Evolutionary conservation across 2,113 vertebrate genomes (phyloP), one percentile per base, ranked within the genome.

Genomic region (Tetrax tetrax): DNA sequence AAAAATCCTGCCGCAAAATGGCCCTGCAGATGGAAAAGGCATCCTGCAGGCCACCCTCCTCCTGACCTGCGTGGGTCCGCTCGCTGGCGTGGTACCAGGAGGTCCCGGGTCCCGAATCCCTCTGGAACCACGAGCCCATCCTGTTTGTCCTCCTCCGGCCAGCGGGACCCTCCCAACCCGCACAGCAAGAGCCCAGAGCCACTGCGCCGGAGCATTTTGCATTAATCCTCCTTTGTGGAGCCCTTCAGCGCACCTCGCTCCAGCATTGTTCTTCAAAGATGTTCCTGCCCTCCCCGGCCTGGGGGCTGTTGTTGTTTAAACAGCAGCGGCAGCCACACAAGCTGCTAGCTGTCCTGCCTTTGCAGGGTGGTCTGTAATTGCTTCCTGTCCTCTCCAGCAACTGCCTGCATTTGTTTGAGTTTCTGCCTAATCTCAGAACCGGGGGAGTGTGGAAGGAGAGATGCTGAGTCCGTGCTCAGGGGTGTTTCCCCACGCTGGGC

Each of bases 321-420:
- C 85, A 91, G 90, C 94, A 95, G 96, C 94, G 76, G 89, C 93
- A 96, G 94, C 96, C 95, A 94, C 97, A 97, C 97, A 97, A 95
- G 96, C 95, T 95, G 95, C 84, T 89, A 89, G 79, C 93, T 96
- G 75, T 60, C 93, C 89, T 97, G 96, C 94, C 95, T 95, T 97
- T 97, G 24, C 97, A 90, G 97, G 97, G 98, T 98, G 98, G 98
- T 98, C 98, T 60, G 45, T 98, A 97, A 98, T 98, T 98, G 95
- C 97, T 98, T 98, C 98, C 98, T 98, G 97, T 98, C 97, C 96
- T 98, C 98, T 94, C 93, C 93, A 93, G 83, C 65, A 96, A 95
- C 95, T 37, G 93, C 43, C 96, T 98, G 86, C 97, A 93, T 97
- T 98, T 98, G 97, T 98, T 98, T 98, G 97, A 95, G 95, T 96